Evolutionary conservation across 2,888 invertebrate species (phyloP).

Genomic region (Sericinus montela): DNA sequence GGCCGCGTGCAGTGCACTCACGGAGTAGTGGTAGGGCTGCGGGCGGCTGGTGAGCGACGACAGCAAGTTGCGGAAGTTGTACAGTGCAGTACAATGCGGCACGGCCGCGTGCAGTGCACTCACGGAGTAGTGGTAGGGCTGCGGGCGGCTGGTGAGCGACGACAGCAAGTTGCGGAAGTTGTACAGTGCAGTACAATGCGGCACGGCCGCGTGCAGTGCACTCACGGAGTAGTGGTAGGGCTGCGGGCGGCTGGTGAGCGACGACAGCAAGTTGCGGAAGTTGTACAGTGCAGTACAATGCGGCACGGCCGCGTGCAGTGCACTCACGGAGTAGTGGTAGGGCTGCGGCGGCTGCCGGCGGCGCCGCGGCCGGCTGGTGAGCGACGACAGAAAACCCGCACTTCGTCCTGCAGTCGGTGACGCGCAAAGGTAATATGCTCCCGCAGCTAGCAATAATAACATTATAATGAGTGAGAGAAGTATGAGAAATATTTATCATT

Average conservation of each 20-base stretch:
- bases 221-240: too few relatives aligned
- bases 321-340: conserved; percentile 33
- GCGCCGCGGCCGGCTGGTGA: conserved; percentile 55
- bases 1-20: too few relatives aligned
- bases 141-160: conserved; percentile 44
- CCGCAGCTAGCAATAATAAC: conserved; percentile 17
- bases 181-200: too few relatives aligned
- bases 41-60: conserved; percentile 23
- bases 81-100: not conserved
- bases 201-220: too few relatives aligned
- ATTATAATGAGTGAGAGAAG: too few relatives aligned
- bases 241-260: too few relatives aligned
- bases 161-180: conserved; percentile 33
- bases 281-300: too few relatives aligned
- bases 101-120: conserved; percentile 5
- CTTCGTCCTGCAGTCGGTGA: conserved; percentile 36
- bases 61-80: conserved; percentile 15
- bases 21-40: too few relatives aligned
- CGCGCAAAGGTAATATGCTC: conserved; percentile 43
- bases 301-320: not conserved
- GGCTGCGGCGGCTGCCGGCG: conserved; percentile 78
- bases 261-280: too few relatives aligned
- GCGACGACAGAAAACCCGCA: conserved; percentile 43
- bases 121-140: conserved; percentile 49
- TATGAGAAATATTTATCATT: too few relatives aligned